Base-by-base conservation (phyloP, 2,797 vertebrate genomes). In the Florisuga fusca region DNA sequence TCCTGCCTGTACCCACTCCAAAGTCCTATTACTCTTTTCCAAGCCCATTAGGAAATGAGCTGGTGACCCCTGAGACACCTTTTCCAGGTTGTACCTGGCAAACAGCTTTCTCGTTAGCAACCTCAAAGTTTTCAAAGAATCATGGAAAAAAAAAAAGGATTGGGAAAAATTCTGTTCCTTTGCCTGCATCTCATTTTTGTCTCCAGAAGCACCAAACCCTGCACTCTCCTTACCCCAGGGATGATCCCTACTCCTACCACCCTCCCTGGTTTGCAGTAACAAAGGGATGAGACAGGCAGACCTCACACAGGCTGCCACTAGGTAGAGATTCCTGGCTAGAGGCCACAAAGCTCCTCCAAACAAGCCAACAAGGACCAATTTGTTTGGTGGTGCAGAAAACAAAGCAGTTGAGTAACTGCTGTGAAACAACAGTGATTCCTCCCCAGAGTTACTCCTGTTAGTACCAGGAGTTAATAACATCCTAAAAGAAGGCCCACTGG, bases 291-390 rank as follows among this genome's bases (percentile, higher is more conserved):
- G n/a, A 36, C 50, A 54, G 43, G 41, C 38, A 58, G 59, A 53
- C 34, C 26, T 64, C 2, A 4, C 5, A 0, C 2, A 5, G 62
- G 62, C 77, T 84, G 53, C 38, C 1, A 1, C 9, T 18, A 54
- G 22, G 25, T 34, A 43, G 5, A 61, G 13, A 12, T 16, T 63
- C 23, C 43, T 27, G 21, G 21, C 1, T 1, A 29, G 45, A 69
- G 63, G 12, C 31, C 54, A 31, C 45, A 73, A 43, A 82, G 29
- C 22, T 81, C 46, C 63, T 62, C 58, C 2, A 0, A 78, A 33
- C 9, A 61, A 33, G 31, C 22, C 71, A 63, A 2, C 34, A 26
- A 67, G 71, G 75, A 76, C 43, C n/a, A 38, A 33, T 46, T 31
- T 54, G 20, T 36, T 16, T 45, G 43, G 53, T n/a, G 57, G 13